Evolutionary conservation across 2,888 invertebrate species (phyloP).

Genomic region (Drosophila kambysellisi): DNA sequence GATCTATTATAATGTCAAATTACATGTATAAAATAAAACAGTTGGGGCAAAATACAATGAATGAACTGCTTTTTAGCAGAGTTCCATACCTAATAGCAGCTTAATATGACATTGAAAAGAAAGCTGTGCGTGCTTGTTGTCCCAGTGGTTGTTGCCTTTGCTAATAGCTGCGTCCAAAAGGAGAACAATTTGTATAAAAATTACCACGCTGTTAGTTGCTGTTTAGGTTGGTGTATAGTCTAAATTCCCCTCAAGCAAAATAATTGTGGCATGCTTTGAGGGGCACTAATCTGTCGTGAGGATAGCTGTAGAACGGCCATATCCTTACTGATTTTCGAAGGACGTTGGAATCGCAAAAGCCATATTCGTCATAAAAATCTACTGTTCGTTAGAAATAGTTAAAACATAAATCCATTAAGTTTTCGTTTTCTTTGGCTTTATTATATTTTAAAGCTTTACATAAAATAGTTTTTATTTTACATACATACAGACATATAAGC

Average conservation of each 20-base stretch:
- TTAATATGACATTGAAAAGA: not conserved
- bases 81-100: not conserved
- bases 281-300: not conserved
- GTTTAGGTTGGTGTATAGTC: not conserved
- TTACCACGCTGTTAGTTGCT: not conserved
- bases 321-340: not conserved
- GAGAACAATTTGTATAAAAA: not conserved
- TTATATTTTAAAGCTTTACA: constrained; percentile 60
- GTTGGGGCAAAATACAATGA: not conserved
- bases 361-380: not conserved
- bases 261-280: not conserved
- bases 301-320: not conserved
- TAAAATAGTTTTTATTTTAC: constrained; percentile 42
- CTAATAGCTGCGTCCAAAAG: not conserved
- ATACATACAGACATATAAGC: constrained; percentile 17
- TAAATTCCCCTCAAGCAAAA: not conserved
- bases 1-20: no score
- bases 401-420: not conserved
- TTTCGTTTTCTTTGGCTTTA: constrained; percentile 65
- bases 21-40: not conserved
- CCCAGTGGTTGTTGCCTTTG: not conserved
- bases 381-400: not conserved
- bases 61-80: not conserved
- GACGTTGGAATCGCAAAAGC: not conserved
- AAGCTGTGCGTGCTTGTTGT: not conserved